Base-by-base conservation (phyloP, 2,113 vertebrate genomes). In the Phainopepla nitens region DNA sequence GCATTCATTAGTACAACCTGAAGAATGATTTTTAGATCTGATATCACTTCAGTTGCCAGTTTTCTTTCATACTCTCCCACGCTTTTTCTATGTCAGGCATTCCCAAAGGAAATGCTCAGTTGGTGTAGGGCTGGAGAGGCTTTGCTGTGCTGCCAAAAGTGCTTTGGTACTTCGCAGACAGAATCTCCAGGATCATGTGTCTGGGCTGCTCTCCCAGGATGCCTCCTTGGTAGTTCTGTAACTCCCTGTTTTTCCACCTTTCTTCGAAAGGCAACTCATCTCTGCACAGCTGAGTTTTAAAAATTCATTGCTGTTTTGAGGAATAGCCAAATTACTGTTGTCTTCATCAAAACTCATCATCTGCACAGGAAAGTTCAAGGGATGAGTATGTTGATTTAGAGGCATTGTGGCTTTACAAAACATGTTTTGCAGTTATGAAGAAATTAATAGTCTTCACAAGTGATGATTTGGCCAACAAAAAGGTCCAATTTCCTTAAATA, bases 131-230 rank as follows among this genome's bases (percentile, higher is more conserved):
- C 36, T 72, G 62, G 66, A 82, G 50, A 68, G 6, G 13, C 16
- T 76, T 88, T 10, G 4, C 50, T 78, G 23, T 56, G 65, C 90
- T 86, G 49, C 39, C 65, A 73, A 57, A 82, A 82, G 51, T 19
- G 23, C 41, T 54, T 62, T 35, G 33, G 13, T 73, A 61, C 27
- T 57, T 73, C 0, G 0, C 41, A 88, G 69, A 35, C 39, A 64
- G 50, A 54, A 60, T 61, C 45, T 73, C 25, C 45, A 57, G 71
- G 49, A 73, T 77, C 80, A 65, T 51, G 54, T 47, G 51, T 28
- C 70, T 21, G 9, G 39, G 27, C 49, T 91, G 51, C 11, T 23
- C 70, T 62, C 31, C n/a, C 0, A 0, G 42, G 75, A 58, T 2
- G 2, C 14, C 53, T 64, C 35, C 49, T 71, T 27, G 6, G 22